These are phyloP conservation scores for Spicauda simplicius DNA, from an alignment of 2,888 invertebrate genomes.

Conservation along the genomic window DNA sequence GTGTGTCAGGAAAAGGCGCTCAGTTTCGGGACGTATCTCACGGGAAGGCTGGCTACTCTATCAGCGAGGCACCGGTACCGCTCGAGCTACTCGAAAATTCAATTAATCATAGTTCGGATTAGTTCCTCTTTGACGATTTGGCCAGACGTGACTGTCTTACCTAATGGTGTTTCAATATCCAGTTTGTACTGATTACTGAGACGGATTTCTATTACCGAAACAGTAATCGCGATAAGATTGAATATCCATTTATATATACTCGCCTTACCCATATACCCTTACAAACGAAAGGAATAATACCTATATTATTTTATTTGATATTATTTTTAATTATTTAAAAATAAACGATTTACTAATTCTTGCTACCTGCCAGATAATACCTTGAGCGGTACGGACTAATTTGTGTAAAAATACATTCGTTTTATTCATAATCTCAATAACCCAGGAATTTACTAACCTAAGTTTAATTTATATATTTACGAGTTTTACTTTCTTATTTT, in stretches of 20 bases:
- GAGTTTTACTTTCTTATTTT: no score
- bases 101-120: conserved; percentile 81
- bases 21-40: neutral
- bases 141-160: conserved; percentile 69
- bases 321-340: no score
- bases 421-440: no score
- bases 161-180: conserved; percentile 55
- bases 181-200: conserved; percentile 36
- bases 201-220: conserved; percentile 16
- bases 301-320: no score
- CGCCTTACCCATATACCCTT: neutral
- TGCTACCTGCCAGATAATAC: no score
- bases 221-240: neutral
- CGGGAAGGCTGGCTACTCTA: neutral
- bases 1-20: neutral
- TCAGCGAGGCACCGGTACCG: conserved; percentile 51
- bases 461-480: no score
- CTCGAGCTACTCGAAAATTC: conserved; percentile 73
- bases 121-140: conserved; percentile 76
- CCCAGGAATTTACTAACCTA: no score
- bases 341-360: no score
- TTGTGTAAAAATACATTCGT: no score
- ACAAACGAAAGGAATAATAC: neutral
- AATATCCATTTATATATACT: conserved; percentile 40
- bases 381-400: no score